Evolutionary conservation across 2,113 vertebrate genomes (phyloP).

Genomic region (Oreocharis arfaki): DNA sequence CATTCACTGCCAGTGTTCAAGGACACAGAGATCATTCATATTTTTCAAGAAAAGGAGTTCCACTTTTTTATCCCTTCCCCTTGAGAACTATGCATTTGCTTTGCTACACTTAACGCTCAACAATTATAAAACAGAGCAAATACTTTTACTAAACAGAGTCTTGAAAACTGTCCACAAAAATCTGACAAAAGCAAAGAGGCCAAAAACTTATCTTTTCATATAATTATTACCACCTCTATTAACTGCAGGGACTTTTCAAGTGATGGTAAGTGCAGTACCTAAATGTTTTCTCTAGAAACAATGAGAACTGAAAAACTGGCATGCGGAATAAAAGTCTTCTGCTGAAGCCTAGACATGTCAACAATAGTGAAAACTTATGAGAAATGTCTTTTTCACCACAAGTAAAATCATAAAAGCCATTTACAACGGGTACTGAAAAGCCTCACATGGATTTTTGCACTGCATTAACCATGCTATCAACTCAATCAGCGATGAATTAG

Average conservation of each 20-base stretch:
- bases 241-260: neutral
- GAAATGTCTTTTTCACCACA: neutral
- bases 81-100: neutral
- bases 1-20: neutral
- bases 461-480: neutral
- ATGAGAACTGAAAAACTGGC: neutral
- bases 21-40: rapidly evolving
- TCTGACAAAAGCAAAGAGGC: neutral
- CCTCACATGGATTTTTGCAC: neutral
- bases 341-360: neutral
- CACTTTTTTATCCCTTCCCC: neutral
- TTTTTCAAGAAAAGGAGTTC: neutral
- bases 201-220: neutral
- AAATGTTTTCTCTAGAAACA: neutral
- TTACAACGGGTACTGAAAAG: neutral
- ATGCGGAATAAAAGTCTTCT: neutral
- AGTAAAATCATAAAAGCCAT: neutral
- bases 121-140: neutral
- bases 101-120: neutral
- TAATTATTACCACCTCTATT: neutral
- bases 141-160: neutral
- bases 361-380: neutral
- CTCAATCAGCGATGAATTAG: neutral
- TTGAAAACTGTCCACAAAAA: neutral
- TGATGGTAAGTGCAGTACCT: neutral